Conservation (phyloP, 1,140 invertebrate species). For the Pseudomyrmex gracilis region DNA sequence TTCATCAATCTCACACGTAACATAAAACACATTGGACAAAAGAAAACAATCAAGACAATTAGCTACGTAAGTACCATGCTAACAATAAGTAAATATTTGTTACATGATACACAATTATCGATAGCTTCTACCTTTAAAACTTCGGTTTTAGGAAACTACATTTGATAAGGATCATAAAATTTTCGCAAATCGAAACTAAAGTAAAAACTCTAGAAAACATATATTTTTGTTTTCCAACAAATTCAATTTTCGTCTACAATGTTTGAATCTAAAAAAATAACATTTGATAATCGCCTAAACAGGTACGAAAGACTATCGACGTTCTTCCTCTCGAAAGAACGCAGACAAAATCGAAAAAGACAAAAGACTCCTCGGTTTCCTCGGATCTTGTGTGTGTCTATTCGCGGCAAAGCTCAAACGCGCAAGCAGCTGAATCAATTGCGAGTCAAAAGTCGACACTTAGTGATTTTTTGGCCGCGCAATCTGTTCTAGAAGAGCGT, state of each 20-base stretch:
- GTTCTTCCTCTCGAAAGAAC: too few relatives aligned
- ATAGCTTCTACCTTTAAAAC: not conserved
- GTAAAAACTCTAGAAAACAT: too few relatives aligned
- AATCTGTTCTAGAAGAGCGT: constrained; percentile 73
- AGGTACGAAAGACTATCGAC: too few relatives aligned
- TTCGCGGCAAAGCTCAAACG: not conserved
- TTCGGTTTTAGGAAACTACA: not conserved
- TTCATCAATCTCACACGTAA: not conserved
- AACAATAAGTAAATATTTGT: constrained; percentile 2
- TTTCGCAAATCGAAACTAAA: too few relatives aligned
- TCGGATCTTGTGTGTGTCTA: too few relatives aligned
- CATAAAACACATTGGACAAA: not conserved
- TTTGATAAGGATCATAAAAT: too few relatives aligned
- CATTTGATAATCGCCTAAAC: too few relatives aligned
- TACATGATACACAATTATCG: not conserved
- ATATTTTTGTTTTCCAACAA: too few relatives aligned
- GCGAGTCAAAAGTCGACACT: not conserved
- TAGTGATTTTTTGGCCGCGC: not conserved
- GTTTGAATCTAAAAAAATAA: too few relatives aligned
- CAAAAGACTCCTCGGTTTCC: too few relatives aligned
- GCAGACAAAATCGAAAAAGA: too few relatives aligned
- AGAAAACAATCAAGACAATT: not conserved
- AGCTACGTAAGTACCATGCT: not conserved
- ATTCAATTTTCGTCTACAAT: too few relatives aligned
- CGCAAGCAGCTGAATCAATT: not conserved